Evolutionary conservation across 2,113 vertebrate species (phyloP), one percentile per base, ranked within the genome.

Genomic region (Nannobrachium achirus): DNA sequence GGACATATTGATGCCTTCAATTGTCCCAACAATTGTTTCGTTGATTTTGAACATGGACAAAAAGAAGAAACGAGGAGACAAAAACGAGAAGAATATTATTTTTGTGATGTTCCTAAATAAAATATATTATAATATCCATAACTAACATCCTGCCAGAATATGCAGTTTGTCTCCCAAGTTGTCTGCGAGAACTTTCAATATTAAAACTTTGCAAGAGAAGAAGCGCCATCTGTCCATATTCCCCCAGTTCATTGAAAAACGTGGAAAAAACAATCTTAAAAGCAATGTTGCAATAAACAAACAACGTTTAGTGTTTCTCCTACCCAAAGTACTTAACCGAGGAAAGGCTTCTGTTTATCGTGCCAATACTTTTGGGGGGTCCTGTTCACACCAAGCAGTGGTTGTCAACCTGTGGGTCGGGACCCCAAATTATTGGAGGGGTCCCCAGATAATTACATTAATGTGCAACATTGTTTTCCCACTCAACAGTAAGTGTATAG

Each of bases 341-440:
- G 41, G 49, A 65, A 45, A 67, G 66, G 66, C 66, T 76, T 48
- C 25, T 50, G 20, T 8, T 33, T 65, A 79, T 81, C 79, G 73
- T 74, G 80, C 85, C 87, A 84, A 86, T 84, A 69, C 75, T 72
- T 79, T 69, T 51, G 51, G 49, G n/a, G 38, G 56, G 10, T 56
- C 20, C 52, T 56, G 52, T 33, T 19, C 11, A 56, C 18, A 10
- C 25, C 10, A 81, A 78, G 25, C 25, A 33, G n/a, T n/a, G n/a
- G n/a, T n/a, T n/a, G n/a, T n/a, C n/a, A n/a, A n/a, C n/a, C n/a
- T n/a, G n/a, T n/a, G n/a, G n/a, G n/a, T n/a, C n/a, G n/a, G n/a
- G n/a, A n/a, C n/a, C n/a, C n/a, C n/a, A n/a, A n/a, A n/a, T n/a
- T n/a, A n/a, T n/a, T n/a, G n/a, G n/a, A n/a, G n/a, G n/a, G n/a